Evolutionary conservation across 2,113 vertebrate species (phyloP).

Genomic region (Scophthalmus maximus): DNA sequence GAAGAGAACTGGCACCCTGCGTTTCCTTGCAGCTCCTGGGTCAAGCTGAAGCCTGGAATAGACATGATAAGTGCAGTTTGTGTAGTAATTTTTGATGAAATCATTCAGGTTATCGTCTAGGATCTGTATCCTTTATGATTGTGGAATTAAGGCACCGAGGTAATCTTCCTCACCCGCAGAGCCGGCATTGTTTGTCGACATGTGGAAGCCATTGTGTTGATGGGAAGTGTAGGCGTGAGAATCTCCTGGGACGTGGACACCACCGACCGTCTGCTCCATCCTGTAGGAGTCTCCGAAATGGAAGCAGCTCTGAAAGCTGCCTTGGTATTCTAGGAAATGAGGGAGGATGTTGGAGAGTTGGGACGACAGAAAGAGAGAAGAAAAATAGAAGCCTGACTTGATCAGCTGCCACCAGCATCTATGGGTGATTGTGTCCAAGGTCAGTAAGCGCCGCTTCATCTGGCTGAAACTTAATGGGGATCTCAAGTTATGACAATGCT

Average conservation of each 20-base stretch:
- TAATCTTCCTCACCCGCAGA: constrained; percentile 83
- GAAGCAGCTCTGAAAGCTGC: constrained; percentile 96
- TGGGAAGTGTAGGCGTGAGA: constrained; percentile 86
- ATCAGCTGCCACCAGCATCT: constrained; percentile 33
- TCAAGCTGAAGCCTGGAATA: constrained; percentile 87
- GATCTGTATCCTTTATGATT: not conserved
- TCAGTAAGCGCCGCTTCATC: constrained; percentile 10
- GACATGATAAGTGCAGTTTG: constrained; percentile 6
- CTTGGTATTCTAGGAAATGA: constrained; percentile 91
- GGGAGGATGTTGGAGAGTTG: constrained; percentile 28
- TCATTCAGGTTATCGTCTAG: not conserved
- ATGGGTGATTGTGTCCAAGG: constrained; percentile 45
- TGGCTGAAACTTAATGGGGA: constrained; percentile 36
- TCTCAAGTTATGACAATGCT: constrained; percentile 57
- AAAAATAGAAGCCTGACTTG: constrained; percentile 57
- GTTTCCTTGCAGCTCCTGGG: constrained; percentile 85
- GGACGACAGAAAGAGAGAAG: constrained; percentile 16
- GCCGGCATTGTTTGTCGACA: constrained; percentile 81
- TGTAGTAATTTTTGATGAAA: not conserved
- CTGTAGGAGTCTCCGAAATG: constrained; percentile 94
- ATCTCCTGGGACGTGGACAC: constrained; percentile 85
- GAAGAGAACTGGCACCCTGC: constrained; percentile 85
- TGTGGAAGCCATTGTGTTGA: constrained; percentile 90
- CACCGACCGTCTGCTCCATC: constrained; percentile 85
- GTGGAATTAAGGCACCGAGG: fast-evolving